phyloP scores from a whole-genome alignment of 2,888 invertebrate genomes.

The Troglohyphantes excavatus region DNA sequence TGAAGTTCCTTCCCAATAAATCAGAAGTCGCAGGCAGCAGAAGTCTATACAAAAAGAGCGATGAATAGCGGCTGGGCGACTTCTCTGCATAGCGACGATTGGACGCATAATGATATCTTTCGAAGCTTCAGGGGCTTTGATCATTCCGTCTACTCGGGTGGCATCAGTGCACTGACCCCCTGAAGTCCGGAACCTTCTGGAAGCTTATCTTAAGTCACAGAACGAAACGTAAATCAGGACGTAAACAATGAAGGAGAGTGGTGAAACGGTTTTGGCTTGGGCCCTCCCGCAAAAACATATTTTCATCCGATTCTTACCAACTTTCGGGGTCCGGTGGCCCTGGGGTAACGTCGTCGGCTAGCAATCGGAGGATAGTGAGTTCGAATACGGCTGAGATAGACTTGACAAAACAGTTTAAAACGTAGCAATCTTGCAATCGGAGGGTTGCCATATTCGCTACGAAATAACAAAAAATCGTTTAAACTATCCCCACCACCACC shows the following conservation, averaged over 20 bases:
- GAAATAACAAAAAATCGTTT: too few relatives aligned
- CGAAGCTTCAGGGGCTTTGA: constrained; percentile 3
- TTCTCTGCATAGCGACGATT: background rate
- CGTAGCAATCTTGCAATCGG: too few relatives aligned
- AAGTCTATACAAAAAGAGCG: background rate
- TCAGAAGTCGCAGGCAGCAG: background rate
- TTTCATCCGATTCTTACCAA: too few relatives aligned
- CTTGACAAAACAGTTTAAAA: too few relatives aligned
- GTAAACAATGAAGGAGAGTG: background rate
- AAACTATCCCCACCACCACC: too few relatives aligned
- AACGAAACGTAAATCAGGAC: background rate
- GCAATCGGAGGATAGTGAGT: too few relatives aligned
- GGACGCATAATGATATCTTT: constrained; percentile 18
- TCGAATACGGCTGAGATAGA: too few relatives aligned
- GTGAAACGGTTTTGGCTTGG: too few relatives aligned
- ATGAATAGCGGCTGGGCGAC: constrained; percentile 11
- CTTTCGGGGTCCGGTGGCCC: too few relatives aligned
- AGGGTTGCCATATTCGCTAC: too few relatives aligned
- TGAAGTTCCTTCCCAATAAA: constrained; percentile 12
- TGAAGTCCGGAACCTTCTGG: constrained; percentile 21
- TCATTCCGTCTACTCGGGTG: constrained; percentile 29
- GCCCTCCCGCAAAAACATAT: too few relatives aligned
- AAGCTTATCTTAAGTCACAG: background rate
- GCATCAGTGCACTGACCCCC: constrained; percentile 27
- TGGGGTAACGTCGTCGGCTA: too few relatives aligned